Evolutionary conservation across 2,113 vertebrate genomes (phyloP).

Genomic region (Gymnogyps californianus): DNA sequence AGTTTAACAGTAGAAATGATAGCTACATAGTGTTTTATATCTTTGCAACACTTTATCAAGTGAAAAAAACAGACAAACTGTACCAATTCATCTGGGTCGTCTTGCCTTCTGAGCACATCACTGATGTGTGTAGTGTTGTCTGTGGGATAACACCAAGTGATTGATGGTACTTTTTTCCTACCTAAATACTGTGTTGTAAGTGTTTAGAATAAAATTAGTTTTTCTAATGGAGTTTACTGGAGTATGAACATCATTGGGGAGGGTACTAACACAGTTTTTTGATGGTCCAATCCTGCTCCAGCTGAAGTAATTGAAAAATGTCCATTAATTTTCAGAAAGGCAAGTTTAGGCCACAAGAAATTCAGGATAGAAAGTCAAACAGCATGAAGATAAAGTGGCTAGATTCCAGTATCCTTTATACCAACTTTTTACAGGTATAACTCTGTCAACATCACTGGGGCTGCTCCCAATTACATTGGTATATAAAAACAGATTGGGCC

Average conservation of each 20-base stretch:
- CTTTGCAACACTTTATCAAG: background rate
- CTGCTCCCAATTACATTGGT: background rate
- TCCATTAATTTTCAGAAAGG: background rate
- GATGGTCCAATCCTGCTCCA: background rate
- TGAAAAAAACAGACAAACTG: background rate
- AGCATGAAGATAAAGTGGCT: background rate
- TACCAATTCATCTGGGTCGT: background rate
- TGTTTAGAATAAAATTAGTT: slow-evolving; percentile 34
- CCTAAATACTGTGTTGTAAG: background rate
- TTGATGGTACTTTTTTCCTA: background rate
- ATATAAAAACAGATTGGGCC: background rate
- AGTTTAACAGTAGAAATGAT: background rate
- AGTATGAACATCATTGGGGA: background rate
- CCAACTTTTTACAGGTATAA: background rate
- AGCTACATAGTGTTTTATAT: background rate
- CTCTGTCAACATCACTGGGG: background rate
- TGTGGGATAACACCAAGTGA: slow-evolving; percentile 22
- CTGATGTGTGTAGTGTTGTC: slow-evolving; percentile 7
- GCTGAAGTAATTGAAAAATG: background rate
- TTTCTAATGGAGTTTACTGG: slow-evolving; percentile 14
- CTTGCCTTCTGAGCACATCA: slow-evolving; percentile 13
- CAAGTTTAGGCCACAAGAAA: background rate
- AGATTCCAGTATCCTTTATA: background rate
- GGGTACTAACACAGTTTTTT: background rate
- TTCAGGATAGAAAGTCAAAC: background rate